Conservation (phyloP, 2,113 vertebrate genomes). For the Osmerus mordax region DNA sequence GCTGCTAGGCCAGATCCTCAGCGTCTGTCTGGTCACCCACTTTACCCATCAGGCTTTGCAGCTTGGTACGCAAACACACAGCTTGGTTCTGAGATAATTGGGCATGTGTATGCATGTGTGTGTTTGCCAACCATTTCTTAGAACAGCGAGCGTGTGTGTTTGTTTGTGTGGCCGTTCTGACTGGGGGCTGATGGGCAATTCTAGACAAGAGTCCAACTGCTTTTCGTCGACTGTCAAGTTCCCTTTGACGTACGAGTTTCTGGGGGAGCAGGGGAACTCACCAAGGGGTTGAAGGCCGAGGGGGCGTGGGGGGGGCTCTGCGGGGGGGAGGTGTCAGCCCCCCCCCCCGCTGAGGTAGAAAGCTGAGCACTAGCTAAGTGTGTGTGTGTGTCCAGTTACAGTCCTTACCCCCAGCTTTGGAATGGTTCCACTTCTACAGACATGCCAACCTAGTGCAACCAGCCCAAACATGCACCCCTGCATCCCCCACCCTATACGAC, state of each 20-base stretch:
- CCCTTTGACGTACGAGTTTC: background rate
- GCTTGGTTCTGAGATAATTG: background rate
- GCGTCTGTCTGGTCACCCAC: too few species aligned
- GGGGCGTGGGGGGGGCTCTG: background rate
- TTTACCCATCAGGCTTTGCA: too few species aligned
- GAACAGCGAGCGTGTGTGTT: background rate
- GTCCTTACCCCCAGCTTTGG: conserved; percentile 3
- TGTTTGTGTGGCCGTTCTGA: background rate
- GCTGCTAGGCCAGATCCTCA: too few species aligned
- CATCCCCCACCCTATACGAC: background rate
- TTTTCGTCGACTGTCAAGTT: conserved; percentile 11
- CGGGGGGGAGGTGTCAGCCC: background rate
- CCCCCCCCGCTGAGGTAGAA: conserved; percentile 11
- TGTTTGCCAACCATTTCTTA: background rate
- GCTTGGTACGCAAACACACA: too few species aligned
- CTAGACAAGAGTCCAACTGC: conserved; percentile 15
- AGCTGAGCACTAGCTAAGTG: conserved; percentile 1
- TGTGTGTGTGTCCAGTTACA: conserved; percentile 6
- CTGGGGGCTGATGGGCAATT: conserved; percentile 1
- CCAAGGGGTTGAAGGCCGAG: background rate
- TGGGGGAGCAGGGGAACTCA: background rate
- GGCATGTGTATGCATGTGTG: background rate
- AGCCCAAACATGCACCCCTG: background rate
- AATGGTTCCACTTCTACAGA: conserved; percentile 8
- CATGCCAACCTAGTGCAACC: conserved; percentile 7